phyloP scores from a whole-genome alignment of 35 echinoderm and acorn worm genomes.

The Holothuria glaberrima region DNA sequence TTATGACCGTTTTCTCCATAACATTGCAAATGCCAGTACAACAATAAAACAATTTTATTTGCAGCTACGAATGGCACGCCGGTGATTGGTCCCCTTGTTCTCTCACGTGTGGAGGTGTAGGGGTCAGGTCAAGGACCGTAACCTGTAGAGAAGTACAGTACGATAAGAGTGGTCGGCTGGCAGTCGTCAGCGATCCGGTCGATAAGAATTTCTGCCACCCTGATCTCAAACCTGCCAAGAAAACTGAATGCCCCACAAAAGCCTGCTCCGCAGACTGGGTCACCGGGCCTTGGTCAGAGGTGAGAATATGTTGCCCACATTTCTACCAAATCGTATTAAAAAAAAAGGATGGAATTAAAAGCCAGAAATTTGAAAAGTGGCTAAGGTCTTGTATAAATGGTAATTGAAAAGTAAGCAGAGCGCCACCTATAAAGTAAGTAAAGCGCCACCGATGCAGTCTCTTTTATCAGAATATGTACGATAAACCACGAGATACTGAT shows the following conservation, averaged over 20 bases:
- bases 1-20: neutral
- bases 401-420: no score
- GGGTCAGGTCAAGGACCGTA: constrained; percentile 2
- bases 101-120: constrained; percentile 12
- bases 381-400: no score
- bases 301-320: neutral
- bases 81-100: constrained; percentile 42
- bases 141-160: constrained; percentile 40
- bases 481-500: no score
- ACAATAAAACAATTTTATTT: neutral
- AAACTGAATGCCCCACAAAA: constrained; percentile 14
- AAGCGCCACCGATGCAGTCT: no score
- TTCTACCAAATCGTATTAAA: no score
- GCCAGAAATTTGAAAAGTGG: no score
- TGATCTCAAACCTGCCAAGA: constrained; percentile 42
- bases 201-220: neutral
- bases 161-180: constrained; percentile 42
- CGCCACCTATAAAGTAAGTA: no score
- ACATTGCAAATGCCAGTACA: neutral
- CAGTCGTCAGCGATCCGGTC: neutral
- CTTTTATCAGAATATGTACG: no score
- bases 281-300: constrained; percentile 9
- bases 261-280: constrained; percentile 17
- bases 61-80: constrained; percentile 41
- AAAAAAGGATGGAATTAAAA: no score